A percentile compares a stretch with the other conserved stretches of the same genome.
Conservation (phyloP, 2,797 vertebrate genomes). For the Hypotaenidia philippensis region DNA sequence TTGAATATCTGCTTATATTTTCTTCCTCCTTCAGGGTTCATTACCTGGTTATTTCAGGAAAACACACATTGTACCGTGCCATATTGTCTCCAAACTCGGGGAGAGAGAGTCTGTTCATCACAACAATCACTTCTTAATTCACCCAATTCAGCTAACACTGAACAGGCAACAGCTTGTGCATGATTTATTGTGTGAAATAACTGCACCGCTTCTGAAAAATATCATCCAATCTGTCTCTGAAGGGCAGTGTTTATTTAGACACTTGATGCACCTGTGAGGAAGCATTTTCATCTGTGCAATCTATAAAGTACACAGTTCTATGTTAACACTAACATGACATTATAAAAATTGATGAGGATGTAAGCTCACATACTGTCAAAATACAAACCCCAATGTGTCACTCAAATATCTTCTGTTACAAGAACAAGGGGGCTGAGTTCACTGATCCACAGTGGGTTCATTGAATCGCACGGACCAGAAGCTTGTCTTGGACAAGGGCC, state of each 20-base stretch:
- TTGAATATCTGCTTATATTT: background rate
- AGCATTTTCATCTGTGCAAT: background rate
- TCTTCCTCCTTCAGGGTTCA: background rate
- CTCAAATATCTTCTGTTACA: background rate
- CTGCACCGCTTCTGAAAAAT: background rate
- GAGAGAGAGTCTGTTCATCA: background rate
- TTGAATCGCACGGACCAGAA: background rate
- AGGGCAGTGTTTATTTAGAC: background rate
- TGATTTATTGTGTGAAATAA: background rate
- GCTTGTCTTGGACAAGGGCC: background rate
- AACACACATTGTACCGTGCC: background rate
- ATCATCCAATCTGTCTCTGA: no score
- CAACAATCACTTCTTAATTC: background rate
- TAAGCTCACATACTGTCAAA: background rate
- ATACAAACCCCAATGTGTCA: background rate
- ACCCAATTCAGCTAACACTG: background rate
- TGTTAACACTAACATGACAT: background rate
- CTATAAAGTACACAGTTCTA: background rate
- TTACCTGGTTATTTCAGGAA: background rate
- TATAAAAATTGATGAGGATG: background rate
- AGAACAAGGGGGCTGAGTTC: background rate
- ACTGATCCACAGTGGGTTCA: background rate
- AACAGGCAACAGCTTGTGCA: background rate
- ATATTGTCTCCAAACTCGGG: background rate
- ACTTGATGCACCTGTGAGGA: background rate